phyloP scores from a whole-genome alignment of 1,140 invertebrate species.

The Drosophila nigromelanica region DNA sequence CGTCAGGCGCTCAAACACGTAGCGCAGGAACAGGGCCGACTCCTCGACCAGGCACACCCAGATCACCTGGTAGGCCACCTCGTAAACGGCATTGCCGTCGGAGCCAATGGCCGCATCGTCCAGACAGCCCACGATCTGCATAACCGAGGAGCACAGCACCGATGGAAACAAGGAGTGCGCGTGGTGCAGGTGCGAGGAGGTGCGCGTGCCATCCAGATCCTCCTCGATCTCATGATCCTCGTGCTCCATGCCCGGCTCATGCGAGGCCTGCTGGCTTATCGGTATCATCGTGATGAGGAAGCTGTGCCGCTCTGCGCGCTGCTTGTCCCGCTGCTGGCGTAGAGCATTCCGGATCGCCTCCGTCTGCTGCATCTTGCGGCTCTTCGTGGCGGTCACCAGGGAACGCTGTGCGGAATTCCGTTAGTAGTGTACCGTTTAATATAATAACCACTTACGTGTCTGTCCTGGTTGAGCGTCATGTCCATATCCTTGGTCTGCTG shows the following conservation, averaged over 20 bases:
- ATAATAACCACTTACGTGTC: conserved; percentile 90
- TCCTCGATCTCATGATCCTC: conserved; percentile 96
- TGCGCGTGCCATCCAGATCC: conserved; percentile 88
- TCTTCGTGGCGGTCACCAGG: conserved; percentile 98
- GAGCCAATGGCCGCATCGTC: conserved; percentile 97
- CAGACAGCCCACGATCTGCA: conserved; percentile 96
- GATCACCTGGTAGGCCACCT: conserved; percentile 96
- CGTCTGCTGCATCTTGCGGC: conserved; percentile 98
- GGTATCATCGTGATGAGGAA: conserved; percentile 99
- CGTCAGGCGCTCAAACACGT: conserved; percentile 97
- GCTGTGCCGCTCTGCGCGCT: conserved; percentile 96
- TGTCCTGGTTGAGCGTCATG: conserved; percentile 99
- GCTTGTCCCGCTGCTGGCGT: conserved; percentile 97
- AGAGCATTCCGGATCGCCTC: conserved; percentile 98
- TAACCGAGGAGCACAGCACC: conserved; percentile 96
- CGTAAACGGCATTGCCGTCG: conserved; percentile 96
- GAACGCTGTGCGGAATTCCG: conserved; percentile 89
- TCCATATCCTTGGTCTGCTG: conserved; percentile 99
- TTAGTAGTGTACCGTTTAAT: background rate
- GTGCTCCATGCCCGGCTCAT: conserved; percentile 96
- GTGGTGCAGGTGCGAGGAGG: conserved; percentile 90
- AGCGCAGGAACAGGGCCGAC: conserved; percentile 96
- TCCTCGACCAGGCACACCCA: conserved; percentile 99
- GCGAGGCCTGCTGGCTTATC: conserved; percentile 96
- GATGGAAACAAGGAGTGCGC: conserved; percentile 98